phyloP scores from a whole-genome alignment of 1,140 invertebrate species.

The Drosophila arawakana region DNA sequence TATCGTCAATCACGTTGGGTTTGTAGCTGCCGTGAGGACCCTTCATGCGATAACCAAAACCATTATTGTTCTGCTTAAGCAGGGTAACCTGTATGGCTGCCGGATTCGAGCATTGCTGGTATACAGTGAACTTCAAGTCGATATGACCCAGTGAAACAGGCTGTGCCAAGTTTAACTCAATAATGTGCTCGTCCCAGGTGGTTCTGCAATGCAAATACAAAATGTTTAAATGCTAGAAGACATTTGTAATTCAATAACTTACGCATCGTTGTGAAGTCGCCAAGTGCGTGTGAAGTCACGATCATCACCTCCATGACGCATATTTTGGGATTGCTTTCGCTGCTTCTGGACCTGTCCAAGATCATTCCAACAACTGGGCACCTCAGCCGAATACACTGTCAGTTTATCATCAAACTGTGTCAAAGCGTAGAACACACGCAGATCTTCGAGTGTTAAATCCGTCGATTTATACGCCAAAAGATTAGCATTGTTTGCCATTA shows the following conservation, averaged over 20 bases:
- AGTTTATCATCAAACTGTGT: constrained; percentile 87
- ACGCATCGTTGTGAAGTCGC: constrained; percentile 93
- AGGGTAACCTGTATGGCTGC: constrained; percentile 92
- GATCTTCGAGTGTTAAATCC: constrained; percentile 85
- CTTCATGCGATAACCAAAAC: constrained; percentile 87
- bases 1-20: constrained; percentile 86
- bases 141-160: constrained; percentile 92
- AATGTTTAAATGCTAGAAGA: neutral
- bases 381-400: constrained; percentile 92
- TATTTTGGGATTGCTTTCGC: constrained; percentile 91
- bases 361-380: constrained; percentile 96
- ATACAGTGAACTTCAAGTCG: constrained; percentile 93
- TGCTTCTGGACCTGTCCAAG: constrained; percentile 95
- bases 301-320: constrained; percentile 91
- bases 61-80: constrained; percentile 91
- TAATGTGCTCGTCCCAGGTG: constrained; percentile 96
- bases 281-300: constrained; percentile 93
- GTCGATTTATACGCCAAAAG: constrained; percentile 86
- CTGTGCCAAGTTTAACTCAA: constrained; percentile 94
- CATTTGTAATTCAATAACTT: constrained; percentile 53
- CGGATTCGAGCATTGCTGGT: constrained; percentile 88
- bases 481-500: constrained; percentile 64
- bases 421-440: constrained; percentile 87
- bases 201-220: constrained; percentile 84
- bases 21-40: constrained; percentile 71